Evolutionary conservation across 2,888 invertebrate genomes (phyloP), one percentile per base, ranked within the genome.

Genomic region (Orchesellides sinensis): DNA sequence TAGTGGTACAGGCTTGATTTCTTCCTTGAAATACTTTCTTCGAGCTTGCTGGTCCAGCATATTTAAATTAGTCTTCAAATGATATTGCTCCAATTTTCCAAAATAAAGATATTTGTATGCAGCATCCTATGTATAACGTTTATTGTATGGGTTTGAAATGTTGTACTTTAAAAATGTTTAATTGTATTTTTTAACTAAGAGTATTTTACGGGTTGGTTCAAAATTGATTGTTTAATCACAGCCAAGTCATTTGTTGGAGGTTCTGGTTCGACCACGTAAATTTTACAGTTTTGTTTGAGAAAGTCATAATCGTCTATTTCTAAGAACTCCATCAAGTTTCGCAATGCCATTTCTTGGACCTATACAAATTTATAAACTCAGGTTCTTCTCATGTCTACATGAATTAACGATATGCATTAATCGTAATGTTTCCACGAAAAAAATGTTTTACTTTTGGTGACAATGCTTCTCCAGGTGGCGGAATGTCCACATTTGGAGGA

Each of bases 91-190:
- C 12, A 81, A 0, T 49, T 59, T 73, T 56, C 80, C 80, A 1
- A 19, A 25, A 32, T 81, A 81, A 0, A 81, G 25, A 32, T 65
- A 81, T 25, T 68, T 81, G 27, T 81, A 81, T 0, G 59, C 80
- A 0, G 73, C 19, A 1, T 29, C 47, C 80, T 80, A 23, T n/a
- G 19, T 25, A 10, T 1, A 47, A 8, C 19, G 23, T 25, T 19
- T 21, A 65, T 23, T 40, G n/a, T 65, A 14, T 40, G n/a, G 4
- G 23, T 56, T 56, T n/a, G n/a, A n/a, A n/a, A n/a, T n/a, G n/a
- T n/a, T n/a, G n/a, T n/a, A n/a, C n/a, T n/a, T n/a, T n/a, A n/a
- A n/a, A n/a, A n/a, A n/a, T n/a, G n/a, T n/a, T n/a, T n/a, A n/a
- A n/a, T n/a, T n/a, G n/a, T n/a, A n/a, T n/a, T n/a, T n/a, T n/a